Evolutionary conservation across 2,113 vertebrate genomes (phyloP).

Genomic region (Raja brachyura): DNA sequence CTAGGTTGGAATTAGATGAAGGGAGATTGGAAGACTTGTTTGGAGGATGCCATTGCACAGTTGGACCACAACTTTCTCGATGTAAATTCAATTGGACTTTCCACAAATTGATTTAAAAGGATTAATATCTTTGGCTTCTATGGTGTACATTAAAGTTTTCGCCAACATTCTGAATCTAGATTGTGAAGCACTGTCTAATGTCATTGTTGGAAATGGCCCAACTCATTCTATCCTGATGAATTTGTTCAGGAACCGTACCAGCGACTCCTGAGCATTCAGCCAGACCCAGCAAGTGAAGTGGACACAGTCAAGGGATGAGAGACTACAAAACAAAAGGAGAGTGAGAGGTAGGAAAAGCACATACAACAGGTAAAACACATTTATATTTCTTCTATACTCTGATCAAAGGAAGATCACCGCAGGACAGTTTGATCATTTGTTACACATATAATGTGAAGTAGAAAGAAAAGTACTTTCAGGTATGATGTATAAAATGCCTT

Average conservation of each 20-base stretch:
- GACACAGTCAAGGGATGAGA: neutral
- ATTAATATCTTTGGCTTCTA: neutral
- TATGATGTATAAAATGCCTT: slow-evolving; percentile 52
- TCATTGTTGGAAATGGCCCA: neutral
- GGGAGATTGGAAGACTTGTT: neutral
- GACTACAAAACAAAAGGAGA: slow-evolving; percentile 22
- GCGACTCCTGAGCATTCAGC: slow-evolving; percentile 15
- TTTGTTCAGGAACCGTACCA: neutral
- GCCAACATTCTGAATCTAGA: neutral
- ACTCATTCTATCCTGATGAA: neutral
- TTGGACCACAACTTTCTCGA: no score
- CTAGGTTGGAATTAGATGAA: neutral
- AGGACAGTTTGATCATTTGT: neutral
- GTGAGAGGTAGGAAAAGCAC: slow-evolving; percentile 15
- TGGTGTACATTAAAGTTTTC: neutral
- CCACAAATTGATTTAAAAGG: neutral
- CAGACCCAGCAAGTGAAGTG: neutral
- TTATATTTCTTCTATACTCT: neutral
- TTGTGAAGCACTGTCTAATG: neutral
- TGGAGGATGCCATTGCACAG: neutral
- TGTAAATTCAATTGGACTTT: neutral
- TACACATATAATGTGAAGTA: neutral
- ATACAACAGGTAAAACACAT: slow-evolving; percentile 11
- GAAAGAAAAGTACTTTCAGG: slow-evolving; percentile 5
- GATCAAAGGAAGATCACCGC: no score